Evolutionary conservation across 2,113 vertebrate genomes (phyloP).

Genomic region (human (Homo sapiens)): DNA sequence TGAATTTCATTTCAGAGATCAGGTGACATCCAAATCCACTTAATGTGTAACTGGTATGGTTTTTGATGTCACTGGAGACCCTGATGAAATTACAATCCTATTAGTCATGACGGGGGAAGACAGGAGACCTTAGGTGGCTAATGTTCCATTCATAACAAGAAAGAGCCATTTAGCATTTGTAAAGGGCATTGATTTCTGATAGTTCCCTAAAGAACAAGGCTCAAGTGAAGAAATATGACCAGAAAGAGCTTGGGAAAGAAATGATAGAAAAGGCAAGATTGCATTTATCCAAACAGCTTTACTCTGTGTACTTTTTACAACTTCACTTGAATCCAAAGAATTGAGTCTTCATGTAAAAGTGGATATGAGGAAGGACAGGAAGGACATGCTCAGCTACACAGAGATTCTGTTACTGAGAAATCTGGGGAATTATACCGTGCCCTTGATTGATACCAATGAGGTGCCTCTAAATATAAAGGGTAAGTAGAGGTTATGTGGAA

Average conservation of each 20-base stretch:
- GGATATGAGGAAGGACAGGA: slow-evolving; percentile 33
- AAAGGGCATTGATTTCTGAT: slow-evolving; percentile 76
- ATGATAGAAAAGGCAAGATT: slow-evolving; percentile 68
- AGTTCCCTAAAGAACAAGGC: slow-evolving; percentile 65
- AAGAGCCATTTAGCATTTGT: slow-evolving; percentile 75
- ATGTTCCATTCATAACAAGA: slow-evolving; percentile 72
- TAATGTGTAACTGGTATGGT: slow-evolving; percentile 62
- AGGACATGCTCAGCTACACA: neutral
- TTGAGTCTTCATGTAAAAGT: slow-evolving; percentile 15
- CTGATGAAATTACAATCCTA: slow-evolving; percentile 80
- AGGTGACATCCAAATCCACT: slow-evolving; percentile 70
- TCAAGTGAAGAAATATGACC: slow-evolving; percentile 72
- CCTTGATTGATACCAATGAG: slow-evolving; percentile 72
- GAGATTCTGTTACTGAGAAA: slow-evolving; percentile 67
- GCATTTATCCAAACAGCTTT: slow-evolving; percentile 57
- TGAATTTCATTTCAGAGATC: slow-evolving; percentile 76
- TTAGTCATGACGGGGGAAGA: slow-evolving; percentile 72
- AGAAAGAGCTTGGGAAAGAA: slow-evolving; percentile 64
- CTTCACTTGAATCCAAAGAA: slow-evolving; percentile 39
- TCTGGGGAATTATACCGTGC: slow-evolving; percentile 23
- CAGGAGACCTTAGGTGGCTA: slow-evolving; percentile 74
- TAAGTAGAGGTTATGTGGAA: slow-evolving; percentile 81
- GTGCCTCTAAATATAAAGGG: slow-evolving; percentile 75
- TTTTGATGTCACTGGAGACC: slow-evolving; percentile 75
- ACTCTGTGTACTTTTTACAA: slow-evolving; percentile 63